Percentiles rank a stretch among this genome's conserved stretches.
These are phyloP conservation scores for Paramuricea clavata DNA, from an alignment of 92 coral and sea anemone species.

Conservation along the genomic window DNA sequence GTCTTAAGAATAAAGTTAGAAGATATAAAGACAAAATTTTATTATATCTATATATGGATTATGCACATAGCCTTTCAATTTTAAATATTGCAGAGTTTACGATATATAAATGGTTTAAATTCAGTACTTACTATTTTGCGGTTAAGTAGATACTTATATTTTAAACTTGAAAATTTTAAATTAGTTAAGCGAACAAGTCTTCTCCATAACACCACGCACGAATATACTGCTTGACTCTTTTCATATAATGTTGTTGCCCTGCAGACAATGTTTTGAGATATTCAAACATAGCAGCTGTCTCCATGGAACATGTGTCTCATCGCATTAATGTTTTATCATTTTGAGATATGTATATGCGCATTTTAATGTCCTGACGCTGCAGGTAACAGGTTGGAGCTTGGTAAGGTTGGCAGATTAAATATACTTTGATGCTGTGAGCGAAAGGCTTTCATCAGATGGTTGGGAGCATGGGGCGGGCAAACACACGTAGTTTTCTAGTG, in stretches of 20 bases:
- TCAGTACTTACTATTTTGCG: neutral
- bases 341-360: neutral
- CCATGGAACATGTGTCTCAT: neutral
- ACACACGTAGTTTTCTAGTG: no score
- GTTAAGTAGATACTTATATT: neutral
- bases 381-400: neutral
- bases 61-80: neutral
- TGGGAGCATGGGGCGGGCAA: no score
- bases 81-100: neutral
- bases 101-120: neutral
- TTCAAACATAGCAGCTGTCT: slow-evolving; percentile 30
- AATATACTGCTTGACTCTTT: neutral
- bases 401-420: neutral
- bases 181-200: neutral
- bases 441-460: no score
- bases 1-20: neutral
- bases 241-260: neutral
- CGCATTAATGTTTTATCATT: slow-evolving; percentile 29
- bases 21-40: neutral
- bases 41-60: neutral
- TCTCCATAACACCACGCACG: neutral
- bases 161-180: neutral
- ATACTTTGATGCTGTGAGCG: no score
- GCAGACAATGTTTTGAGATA: neutral
- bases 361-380: neutral